phyloP scores from a whole-genome alignment of 2,888 invertebrate species.

The Agonopterix heracliana region DNA sequence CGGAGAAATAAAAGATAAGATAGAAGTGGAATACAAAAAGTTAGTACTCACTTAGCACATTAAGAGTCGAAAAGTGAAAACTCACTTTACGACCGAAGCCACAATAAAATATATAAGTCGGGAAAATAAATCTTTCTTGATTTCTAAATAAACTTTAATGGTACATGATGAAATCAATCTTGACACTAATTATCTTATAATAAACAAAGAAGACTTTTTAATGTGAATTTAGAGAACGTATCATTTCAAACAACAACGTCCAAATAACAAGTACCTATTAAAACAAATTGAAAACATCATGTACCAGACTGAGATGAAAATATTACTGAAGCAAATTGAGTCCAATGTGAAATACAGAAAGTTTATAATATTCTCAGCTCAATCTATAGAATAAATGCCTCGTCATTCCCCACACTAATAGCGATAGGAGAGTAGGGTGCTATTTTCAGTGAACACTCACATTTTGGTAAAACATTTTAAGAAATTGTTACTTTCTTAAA shows the following conservation, averaged over 20 bases:
- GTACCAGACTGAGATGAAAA: conserved; percentile 32
- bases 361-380: conserved; percentile 25
- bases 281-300: conserved; percentile 16
- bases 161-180: conserved; percentile 17
- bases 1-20: conserved; percentile 71
- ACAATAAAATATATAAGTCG: conserved; percentile 43
- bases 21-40: conserved; percentile 59
- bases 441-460: conserved; percentile 57
- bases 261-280: too few species aligned
- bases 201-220: too few species aligned
- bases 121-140: conserved; percentile 25
- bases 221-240: too few species aligned
- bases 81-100: conserved; percentile 56
- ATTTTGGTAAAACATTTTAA: conserved; percentile 39
- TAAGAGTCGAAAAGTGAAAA: conserved; percentile 46
- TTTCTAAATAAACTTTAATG: conserved; percentile 15
- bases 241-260: too few species aligned
- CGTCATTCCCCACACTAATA: conserved; percentile 63
- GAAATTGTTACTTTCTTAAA: not conserved
- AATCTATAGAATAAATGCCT: conserved; percentile 32
- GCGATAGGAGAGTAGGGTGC: conserved; percentile 70
- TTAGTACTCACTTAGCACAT: conserved; percentile 43
- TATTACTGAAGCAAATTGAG: conserved; percentile 1
- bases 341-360: not conserved
- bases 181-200: too few species aligned